Conservation (phyloP, 30 jellyfish, hydroid and myxozoan genomes). For the Aurelia sp. region DNA sequence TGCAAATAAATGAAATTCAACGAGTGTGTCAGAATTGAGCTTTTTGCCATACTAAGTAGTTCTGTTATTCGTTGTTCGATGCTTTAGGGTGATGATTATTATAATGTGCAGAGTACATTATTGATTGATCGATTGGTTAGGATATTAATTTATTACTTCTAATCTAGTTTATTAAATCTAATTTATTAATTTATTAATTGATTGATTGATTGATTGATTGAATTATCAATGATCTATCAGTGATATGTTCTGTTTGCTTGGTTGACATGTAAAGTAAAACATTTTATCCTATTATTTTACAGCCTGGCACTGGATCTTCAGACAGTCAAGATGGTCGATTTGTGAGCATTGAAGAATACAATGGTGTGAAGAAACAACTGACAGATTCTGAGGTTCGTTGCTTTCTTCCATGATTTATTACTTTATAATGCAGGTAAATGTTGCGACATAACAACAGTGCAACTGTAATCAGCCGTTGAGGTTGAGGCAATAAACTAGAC, state of each 20-base stretch:
- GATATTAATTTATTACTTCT: too few species aligned
- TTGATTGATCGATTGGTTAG: too few species aligned
- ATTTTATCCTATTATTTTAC: neutral
- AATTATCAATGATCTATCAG: too few species aligned
- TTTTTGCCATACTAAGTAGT: neutral
- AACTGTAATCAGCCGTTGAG: too few species aligned
- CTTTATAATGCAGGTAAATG: too few species aligned
- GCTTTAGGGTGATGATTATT: neutral
- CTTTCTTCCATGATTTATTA: neutral
- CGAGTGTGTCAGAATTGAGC: neutral
- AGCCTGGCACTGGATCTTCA: conserved; percentile 70
- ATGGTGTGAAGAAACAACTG: conserved; percentile 65
- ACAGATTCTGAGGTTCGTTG: conserved; percentile 67
- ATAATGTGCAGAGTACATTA: neutral
- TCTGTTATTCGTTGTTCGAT: neutral
- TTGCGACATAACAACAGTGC: too few species aligned
- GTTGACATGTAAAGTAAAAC: neutral
- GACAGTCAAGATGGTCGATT: conserved; percentile 61
- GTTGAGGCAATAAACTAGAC: too few species aligned
- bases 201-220: too few species aligned
- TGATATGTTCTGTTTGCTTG: too few species aligned
- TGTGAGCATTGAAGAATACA: conserved; percentile 74
- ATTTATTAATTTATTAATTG: too few species aligned
- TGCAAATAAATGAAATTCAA: too few species aligned
- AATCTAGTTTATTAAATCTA: too few species aligned